Conservation (phyloP, 2,797 vertebrate genomes). For the Helostoma temminkii region DNA sequence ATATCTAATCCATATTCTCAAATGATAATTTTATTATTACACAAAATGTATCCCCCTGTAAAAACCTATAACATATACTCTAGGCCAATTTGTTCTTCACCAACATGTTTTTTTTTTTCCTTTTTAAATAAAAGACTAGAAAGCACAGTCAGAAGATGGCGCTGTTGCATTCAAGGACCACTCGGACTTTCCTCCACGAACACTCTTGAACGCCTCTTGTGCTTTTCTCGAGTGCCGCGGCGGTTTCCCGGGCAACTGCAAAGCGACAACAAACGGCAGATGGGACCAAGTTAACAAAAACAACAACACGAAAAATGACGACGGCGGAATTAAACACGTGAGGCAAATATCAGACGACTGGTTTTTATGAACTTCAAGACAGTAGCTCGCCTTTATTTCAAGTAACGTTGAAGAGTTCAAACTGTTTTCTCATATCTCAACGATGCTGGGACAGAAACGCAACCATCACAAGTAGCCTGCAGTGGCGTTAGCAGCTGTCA, state of each 20-base stretch:
- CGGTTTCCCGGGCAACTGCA: slow-evolving; percentile 72
- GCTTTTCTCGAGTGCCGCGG: slow-evolving; percentile 2
- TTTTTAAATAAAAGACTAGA: not conserved
- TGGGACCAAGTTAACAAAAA: slow-evolving; percentile 11
- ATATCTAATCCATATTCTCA: too few relatives aligned
- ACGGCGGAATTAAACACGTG: not conserved
- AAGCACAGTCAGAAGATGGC: slow-evolving; percentile 8
- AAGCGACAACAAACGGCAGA: slow-evolving; percentile 63
- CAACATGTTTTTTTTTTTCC: too few relatives aligned
- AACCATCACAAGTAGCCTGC: not conserved
- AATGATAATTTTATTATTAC: too few relatives aligned
- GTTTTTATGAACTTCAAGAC: not conserved
- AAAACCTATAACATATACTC: too few relatives aligned
- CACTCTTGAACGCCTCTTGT: slow-evolving; percentile 19
- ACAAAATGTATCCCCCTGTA: too few relatives aligned
- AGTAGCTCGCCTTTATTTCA: not conserved
- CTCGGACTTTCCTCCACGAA: not conserved
- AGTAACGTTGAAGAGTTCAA: too few relatives aligned
- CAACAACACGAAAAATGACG: not conserved
- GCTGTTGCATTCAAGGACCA: slow-evolving; percentile 35
- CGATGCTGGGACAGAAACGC: not conserved
- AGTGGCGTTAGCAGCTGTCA: too few relatives aligned
- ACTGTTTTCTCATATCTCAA: not conserved
- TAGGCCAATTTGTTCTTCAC: too few relatives aligned
- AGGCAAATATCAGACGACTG: too few relatives aligned